Conservation (phyloP, 2,797 vertebrate genomes). For the Mico argentatus region DNA sequence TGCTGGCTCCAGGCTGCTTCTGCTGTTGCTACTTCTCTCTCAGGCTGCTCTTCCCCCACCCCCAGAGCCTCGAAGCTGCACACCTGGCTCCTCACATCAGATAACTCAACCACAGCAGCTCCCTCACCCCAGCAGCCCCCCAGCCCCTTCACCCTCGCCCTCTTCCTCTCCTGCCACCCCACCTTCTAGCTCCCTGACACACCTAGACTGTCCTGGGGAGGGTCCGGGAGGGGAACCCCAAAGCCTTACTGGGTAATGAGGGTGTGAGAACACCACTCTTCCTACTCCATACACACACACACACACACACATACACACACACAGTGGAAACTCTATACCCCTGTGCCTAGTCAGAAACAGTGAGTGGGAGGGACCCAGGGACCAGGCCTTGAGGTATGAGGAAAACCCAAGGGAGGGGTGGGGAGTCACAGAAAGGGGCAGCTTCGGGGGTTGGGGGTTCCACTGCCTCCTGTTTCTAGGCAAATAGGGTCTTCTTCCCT, state of each 20-base stretch:
- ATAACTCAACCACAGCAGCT: slow-evolving; percentile 70
- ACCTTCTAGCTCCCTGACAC: neutral
- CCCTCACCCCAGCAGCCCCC: slow-evolving; percentile 17
- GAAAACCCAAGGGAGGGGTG: slow-evolving; percentile 21
- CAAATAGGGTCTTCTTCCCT: neutral
- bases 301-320: neutral
- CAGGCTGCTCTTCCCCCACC: slow-evolving; percentile 22
- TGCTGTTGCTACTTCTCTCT: neutral
- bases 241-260: neutral
- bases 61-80: neutral
- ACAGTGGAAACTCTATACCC: neutral
- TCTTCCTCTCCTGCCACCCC: slow-evolving; percentile 53
- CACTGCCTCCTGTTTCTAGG: neutral
- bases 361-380: neutral
- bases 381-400: neutral
- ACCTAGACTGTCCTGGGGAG: slow-evolving; percentile 2
- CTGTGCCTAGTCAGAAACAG: neutral
- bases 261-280: neutral
- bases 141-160: neutral
- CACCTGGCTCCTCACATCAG: slow-evolving; percentile 77
- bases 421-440: neutral
- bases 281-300: neutral
- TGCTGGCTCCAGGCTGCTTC: neutral
- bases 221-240: neutral
- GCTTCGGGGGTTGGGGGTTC: neutral